phyloP scores from a whole-genome alignment of 2,797 vertebrate genomes.

The Alcedo atthis region DNA sequence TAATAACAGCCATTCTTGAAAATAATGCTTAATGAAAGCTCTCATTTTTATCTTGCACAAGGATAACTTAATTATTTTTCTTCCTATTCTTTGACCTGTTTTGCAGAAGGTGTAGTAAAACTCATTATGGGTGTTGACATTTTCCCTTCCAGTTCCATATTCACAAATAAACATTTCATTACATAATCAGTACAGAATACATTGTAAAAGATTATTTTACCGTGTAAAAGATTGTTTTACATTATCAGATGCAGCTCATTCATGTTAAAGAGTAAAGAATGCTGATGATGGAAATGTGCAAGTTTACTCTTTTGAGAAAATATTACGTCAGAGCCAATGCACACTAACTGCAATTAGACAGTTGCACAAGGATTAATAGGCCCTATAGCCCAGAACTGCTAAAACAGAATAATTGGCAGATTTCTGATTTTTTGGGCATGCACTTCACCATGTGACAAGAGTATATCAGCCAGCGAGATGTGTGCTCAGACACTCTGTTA shows the following conservation, averaged over 20 bases:
- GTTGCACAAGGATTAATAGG: not conserved
- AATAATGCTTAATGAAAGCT: not conserved
- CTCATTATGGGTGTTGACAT: not conserved
- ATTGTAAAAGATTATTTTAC: not conserved
- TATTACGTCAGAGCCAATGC: not conserved
- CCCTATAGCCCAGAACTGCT: not conserved
- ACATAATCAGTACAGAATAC: not conserved
- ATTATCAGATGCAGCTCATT: not conserved
- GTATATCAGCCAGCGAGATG: not conserved
- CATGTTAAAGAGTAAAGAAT: not conserved
- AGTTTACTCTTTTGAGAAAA: slow-evolving; percentile 5
- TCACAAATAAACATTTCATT: not conserved
- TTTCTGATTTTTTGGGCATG: slow-evolving; percentile 31
- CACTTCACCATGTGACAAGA: not conserved
- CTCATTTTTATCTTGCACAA: not conserved
- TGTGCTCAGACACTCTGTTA: not conserved
- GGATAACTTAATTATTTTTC: not conserved
- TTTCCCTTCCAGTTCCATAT: not conserved
- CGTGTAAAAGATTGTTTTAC: not conserved
- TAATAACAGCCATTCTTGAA: not conserved
- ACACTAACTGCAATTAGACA: not conserved
- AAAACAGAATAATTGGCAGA: not conserved
- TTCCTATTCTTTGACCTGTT: not conserved
- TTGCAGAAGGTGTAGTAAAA: not conserved
- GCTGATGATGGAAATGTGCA: not conserved